A percentile compares a stretch with the other conserved stretches of the same genome.
Evolutionary conservation across 2,888 invertebrate species (phyloP).

Genomic region (Chymomyza caudatula): DNA sequence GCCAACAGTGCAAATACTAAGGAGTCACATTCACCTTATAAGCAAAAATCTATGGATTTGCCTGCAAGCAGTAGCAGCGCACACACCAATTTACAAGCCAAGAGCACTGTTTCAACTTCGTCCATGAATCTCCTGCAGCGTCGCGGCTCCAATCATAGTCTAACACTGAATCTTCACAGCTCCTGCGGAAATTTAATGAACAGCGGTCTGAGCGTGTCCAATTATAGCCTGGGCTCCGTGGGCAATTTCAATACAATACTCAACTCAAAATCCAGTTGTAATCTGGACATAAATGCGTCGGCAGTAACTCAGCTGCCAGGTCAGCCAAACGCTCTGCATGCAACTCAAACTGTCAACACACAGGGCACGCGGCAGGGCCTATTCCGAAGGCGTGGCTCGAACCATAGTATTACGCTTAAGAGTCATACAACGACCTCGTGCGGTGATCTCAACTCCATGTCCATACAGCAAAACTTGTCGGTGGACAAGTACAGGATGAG

Average conservation of each 20-base stretch:
- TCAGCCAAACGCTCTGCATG: conserved; percentile 5
- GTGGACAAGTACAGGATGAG: conserved; percentile 36
- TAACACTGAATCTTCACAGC: conserved; percentile 81
- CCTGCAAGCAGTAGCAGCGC: conserved; percentile 28
- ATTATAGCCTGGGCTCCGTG: conserved; percentile 80
- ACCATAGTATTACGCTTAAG: conserved; percentile 80
- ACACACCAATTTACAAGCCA: conserved; percentile 16
- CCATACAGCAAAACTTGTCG: conserved; percentile 80
- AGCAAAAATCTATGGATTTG: conserved; percentile 71
- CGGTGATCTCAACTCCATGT: conserved; percentile 79
- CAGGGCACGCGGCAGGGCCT: conserved; percentile 54
- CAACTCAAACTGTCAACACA: conserved; percentile 21
- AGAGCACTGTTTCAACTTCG: conserved; percentile 47
- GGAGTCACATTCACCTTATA: conserved; percentile 55
- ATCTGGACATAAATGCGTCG: conserved; percentile 50
- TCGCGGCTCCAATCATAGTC: conserved; percentile 82
- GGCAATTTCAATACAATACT: conserved; percentile 50
- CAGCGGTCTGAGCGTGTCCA: conserved; percentile 79
- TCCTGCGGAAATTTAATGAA: conserved; percentile 78
- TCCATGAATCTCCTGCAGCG: conserved; percentile 79
- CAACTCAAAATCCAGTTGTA: conserved; percentile 73
- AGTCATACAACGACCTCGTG: conserved; percentile 78
- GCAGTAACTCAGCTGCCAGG: conserved; percentile 23
- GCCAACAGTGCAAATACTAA: not conserved
- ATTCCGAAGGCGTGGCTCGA: conserved; percentile 78